Percentiles rank a stretch among this genome's conserved stretches.
These are phyloP conservation scores for Bacillus rossius DNA, from an alignment of 1,140 invertebrate species.

Conservation along the genomic window DNA sequence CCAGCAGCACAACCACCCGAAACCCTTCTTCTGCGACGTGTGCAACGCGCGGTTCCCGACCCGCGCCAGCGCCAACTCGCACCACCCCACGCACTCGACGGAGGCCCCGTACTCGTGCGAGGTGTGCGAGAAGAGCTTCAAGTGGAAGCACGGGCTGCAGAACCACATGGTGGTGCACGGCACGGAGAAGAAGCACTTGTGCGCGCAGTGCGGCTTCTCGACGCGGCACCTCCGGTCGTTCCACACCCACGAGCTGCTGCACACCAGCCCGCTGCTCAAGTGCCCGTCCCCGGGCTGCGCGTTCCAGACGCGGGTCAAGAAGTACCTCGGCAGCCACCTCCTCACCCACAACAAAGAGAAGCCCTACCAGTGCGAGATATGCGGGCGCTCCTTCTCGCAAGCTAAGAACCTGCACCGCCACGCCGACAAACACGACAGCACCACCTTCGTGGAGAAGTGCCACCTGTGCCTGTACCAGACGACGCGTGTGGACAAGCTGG, in stretches of 20 bases:
- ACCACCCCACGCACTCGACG: constrained; percentile 50
- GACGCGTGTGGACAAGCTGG: constrained; percentile 50
- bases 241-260: constrained; percentile 49
- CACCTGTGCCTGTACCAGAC: constrained; percentile 46
- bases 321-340: constrained; percentile 46
- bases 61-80: constrained; percentile 44
- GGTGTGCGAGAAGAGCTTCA: constrained; percentile 54
- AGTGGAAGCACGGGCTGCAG: constrained; percentile 56
- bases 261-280: constrained; percentile 49
- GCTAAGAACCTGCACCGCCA: constrained; percentile 46
- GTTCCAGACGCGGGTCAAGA: constrained; percentile 45
- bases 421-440: constrained; percentile 40
- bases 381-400: constrained; percentile 46
- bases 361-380: constrained; percentile 46
- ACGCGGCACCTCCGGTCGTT: constrained; percentile 53
- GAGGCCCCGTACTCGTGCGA: constrained; percentile 51
- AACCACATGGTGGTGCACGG: constrained; percentile 52
- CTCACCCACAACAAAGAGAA: constrained; percentile 52
- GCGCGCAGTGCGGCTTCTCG: constrained; percentile 55
- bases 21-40: constrained; percentile 48
- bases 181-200: constrained; percentile 50
- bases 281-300: constrained; percentile 46
- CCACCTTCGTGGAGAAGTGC: constrained; percentile 26
- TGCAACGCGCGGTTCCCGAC: constrained; percentile 49
- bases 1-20: constrained; percentile 42